phyloP scores from a whole-genome alignment of 2,888 invertebrate genomes.

The Nesidiocoris tenuis region DNA sequence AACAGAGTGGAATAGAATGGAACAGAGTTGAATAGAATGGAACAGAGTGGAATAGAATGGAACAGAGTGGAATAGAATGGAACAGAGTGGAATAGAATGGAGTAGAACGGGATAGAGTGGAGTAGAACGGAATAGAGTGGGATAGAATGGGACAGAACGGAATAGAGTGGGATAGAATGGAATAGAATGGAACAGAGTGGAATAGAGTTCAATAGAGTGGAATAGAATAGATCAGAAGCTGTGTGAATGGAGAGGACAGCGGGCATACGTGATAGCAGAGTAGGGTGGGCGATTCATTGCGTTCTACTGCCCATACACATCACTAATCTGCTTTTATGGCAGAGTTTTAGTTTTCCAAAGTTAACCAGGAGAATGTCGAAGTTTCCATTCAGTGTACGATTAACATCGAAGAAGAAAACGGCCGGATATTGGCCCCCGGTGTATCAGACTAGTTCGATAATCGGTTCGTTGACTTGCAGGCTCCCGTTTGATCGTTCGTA shows the following conservation, averaged over 20 bases:
- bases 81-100: not conserved
- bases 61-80: not conserved
- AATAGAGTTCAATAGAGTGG: not conserved
- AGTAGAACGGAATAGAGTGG: not conserved
- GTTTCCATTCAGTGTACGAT: no score
- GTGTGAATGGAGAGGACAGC: no score
- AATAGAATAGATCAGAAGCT: not conserved
- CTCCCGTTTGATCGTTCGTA: not conserved
- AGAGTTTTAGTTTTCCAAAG: no score
- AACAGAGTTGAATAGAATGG: not conserved
- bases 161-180: not conserved
- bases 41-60: not conserved
- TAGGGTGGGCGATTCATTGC: no score
- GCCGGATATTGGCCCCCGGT: not conserved
- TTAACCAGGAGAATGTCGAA: no score
- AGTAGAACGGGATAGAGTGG: not conserved
- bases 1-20: not conserved
- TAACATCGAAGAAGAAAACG: no score
- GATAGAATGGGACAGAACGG: not conserved
- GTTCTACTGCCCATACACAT: no score
- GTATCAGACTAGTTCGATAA: not conserved
- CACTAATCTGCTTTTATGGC: no score
- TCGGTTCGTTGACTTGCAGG: not conserved
- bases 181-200: not conserved
- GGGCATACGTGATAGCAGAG: no score